Conservation (phyloP, 92 coral and sea anemone species). For the Parazoanthus atlanticus region DNA sequence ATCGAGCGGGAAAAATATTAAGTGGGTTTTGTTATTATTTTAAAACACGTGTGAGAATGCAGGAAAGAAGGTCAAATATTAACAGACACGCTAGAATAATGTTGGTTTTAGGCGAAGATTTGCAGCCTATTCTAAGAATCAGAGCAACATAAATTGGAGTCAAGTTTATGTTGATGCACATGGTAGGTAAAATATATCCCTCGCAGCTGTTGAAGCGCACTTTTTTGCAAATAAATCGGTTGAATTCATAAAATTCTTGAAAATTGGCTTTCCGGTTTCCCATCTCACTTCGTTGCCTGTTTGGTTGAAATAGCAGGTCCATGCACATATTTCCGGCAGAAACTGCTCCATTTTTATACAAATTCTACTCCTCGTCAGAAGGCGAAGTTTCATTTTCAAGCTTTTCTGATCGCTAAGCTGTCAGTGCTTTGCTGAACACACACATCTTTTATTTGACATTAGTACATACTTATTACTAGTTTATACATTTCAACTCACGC, state of each 20-base stretch:
- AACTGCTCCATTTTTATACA: background rate
- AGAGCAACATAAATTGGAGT: background rate
- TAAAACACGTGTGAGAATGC: background rate
- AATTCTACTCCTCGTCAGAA: background rate
- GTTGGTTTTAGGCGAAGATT: background rate
- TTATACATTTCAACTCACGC: too few species aligned
- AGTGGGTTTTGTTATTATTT: background rate
- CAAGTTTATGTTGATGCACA: too few species aligned
- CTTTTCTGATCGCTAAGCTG: background rate
- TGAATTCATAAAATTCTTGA: background rate
- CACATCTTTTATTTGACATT: background rate
- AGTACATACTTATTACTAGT: background rate
- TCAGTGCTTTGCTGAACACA: background rate
- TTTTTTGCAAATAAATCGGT: background rate
- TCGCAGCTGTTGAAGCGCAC: too few species aligned
- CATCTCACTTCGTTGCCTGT: background rate
- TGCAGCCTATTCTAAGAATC: background rate
- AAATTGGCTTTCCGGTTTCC: background rate
- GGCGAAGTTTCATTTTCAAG: background rate
- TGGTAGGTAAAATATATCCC: background rate
- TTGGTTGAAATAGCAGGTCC: background rate
- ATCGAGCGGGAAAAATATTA: background rate
- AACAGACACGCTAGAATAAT: background rate
- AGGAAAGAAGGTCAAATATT: conserved; percentile 6
- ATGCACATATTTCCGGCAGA: background rate